Base-by-base conservation (phyloP, 1,140 invertebrate genomes). In the Pomacea maculata region DNA sequence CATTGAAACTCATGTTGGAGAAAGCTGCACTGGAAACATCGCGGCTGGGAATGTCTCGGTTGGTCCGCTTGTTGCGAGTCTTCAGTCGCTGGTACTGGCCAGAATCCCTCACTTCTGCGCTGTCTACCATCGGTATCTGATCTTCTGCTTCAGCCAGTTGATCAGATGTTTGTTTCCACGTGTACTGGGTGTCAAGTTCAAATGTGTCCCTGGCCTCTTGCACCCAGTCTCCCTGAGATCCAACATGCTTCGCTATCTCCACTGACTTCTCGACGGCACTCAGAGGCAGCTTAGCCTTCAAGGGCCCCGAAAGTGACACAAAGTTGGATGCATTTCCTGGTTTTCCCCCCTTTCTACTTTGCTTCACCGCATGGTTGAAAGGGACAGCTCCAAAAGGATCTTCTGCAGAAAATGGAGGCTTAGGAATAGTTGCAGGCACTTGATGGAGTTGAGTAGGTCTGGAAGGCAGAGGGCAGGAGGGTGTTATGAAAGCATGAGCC, bases 351-450 rank as follows among this genome's bases (percentile, higher is more conserved):
- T 77, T 79, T 14, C 68, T 79, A 54, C 80, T 65, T 57, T 77
- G 70, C 67, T 80, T 84, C 64, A 84, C 75, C 29, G 86, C 81
- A 10, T 83, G 81, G 67, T 82, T 92, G 81, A 94, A 94, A 9
- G 94, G 94, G 55, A 93, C 92, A 17, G 93, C 93, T 7, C 94
- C 94, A 87, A 95, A 95, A 0, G 94, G 85, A 87, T 95, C 94
- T 54, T 84, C 83, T n/a, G 70, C 52, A 45, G n/a, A 70, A 61
- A 15, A 5, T 57, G 8, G 6, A n/a, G 25, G 55, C n/a, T 71
- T 19, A 21, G 75, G 82, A 74, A n/a, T 76, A 63, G 74, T 81
- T 77, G 61, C 76, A 67, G 10, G 45, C 45, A 61, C 52, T 29
- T 74, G 73, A 73, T 80, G 65, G n/a, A 75, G 68, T 55, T 61